Conservation (phyloP, 1,140 invertebrate genomes). For the Sarcophaga bullata region DNA sequence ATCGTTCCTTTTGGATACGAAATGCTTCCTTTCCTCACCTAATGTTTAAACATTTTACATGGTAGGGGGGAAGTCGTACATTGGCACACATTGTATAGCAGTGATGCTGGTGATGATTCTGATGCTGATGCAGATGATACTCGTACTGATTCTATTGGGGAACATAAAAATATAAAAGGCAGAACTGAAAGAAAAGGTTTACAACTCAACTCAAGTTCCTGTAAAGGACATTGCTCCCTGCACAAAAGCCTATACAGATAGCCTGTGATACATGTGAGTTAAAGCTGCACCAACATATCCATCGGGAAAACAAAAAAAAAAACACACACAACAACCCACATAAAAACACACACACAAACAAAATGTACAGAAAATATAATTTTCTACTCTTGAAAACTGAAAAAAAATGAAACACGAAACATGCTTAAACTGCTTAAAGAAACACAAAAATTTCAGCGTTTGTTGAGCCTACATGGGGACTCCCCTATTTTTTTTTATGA, state of each 20-base stretch:
- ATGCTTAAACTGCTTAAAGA: not conserved
- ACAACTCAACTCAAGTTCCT: not conserved
- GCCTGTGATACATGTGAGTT: too few species aligned
- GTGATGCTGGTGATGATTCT: not conserved
- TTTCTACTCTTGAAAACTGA: not conserved
- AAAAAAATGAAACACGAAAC: too few species aligned
- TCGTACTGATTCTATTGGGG: not conserved
- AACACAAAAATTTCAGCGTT: too few species aligned
- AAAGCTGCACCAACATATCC: too few species aligned
- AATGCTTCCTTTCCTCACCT: slow-evolving; percentile 7
- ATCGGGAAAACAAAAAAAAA: too few species aligned
- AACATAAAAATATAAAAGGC: not conserved
- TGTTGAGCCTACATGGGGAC: too few species aligned
- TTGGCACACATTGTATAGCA: slow-evolving; percentile 13
- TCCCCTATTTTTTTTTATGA: too few species aligned
- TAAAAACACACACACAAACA: too few species aligned
- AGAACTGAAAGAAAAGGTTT: slow-evolving; percentile 8
- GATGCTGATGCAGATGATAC: not conserved
- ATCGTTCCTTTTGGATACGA: slow-evolving; percentile 27
- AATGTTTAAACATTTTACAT: slow-evolving; percentile 17
- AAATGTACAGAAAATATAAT: slow-evolving; percentile 20
- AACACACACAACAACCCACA: too few species aligned
- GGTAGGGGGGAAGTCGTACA: slow-evolving; percentile 30
- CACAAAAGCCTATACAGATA: not conserved
- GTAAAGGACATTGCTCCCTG: slow-evolving; percentile 8